Evolutionary conservation across 2,888 invertebrate species (phyloP), one percentile per base, ranked within the genome.

Genomic region (Napeogenes sylphis): DNA sequence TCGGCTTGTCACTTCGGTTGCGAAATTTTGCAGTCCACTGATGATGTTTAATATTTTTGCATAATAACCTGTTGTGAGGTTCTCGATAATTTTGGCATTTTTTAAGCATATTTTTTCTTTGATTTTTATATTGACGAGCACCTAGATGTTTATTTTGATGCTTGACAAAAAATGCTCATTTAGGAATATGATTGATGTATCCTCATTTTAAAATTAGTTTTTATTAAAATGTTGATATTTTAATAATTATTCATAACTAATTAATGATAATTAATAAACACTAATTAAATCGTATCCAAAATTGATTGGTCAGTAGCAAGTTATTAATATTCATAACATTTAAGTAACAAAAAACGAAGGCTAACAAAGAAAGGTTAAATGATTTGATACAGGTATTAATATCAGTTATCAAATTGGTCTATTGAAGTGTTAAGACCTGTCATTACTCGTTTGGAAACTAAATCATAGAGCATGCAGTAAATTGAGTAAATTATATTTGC

Each of bases 1-100:
- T 88, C 88, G 86, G 80, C 87, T 84, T 90, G 89, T 90, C 89
- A 88, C 88, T 87, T 84, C 71, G 77, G 78, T 88, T 86, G 88
- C 87, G 82, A 90, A 90, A 88, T 87, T 87, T 87, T 81, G 85
- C 87, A 83, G 85, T 80, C 75, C 75, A 75, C 78, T 77, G 83
- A 76, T 75, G 78, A 71, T 68, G 71, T 68, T 71, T 71, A 70
- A 70, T 66, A 65, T 67, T 70, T 42, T 72, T 70, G 71, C 69
- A 71, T 72, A 62, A 59, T 53, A 64, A 47, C 58, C 64, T 56
- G 61, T 61, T 61, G 42, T 51, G 42, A 55, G 58, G 56, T 56
- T 56, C 58, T 45, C 30, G 45, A 54, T 32, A 45, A 35, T 53
- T 61, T 61, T 60, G 59, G 42, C 21, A 45, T 21, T 35, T 45